Percentiles rank a stretch among this genome's conserved stretches.
Evolutionary conservation across 2,113 vertebrate species (phyloP).

Genomic region (Phylloscopus whistleri): DNA sequence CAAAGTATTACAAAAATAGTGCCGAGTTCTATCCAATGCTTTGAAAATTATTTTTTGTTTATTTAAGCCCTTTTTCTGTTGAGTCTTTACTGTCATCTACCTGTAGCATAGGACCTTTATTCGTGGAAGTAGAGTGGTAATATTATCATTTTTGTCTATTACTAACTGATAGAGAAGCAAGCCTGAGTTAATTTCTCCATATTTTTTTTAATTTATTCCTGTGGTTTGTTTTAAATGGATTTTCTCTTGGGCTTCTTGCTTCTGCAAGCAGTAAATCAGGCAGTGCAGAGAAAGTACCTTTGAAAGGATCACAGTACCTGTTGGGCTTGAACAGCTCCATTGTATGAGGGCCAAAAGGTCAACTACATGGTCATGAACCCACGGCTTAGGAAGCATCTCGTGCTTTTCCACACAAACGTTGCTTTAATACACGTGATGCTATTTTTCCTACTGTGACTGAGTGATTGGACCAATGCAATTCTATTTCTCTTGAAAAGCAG

Average conservation of each 20-base stretch:
- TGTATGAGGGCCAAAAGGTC: background rate
- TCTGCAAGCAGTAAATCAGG: slow-evolving; percentile 10
- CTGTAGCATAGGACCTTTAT: background rate
- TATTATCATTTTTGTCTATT: background rate
- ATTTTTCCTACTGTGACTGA: background rate
- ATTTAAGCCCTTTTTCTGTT: background rate
- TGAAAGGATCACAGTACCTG: background rate
- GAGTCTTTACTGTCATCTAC: background rate
- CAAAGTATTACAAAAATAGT: background rate
- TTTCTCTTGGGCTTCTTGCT: background rate
- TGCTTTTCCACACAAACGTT: background rate
- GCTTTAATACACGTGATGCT: background rate
- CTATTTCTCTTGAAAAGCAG: background rate
- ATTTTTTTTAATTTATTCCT: background rate
- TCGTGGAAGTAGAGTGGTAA: background rate
- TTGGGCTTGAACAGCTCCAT: background rate
- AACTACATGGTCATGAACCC: background rate
- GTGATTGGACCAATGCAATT: background rate
- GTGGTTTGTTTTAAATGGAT: background rate
- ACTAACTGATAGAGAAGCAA: background rate
- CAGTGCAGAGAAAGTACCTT: background rate
- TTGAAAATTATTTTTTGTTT: background rate
- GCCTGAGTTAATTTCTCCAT: background rate
- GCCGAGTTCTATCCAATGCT: background rate
- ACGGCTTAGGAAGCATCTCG: background rate